phyloP scores from a whole-genome alignment of 2,113 vertebrate genomes.

The Festucalex cinctus region DNA sequence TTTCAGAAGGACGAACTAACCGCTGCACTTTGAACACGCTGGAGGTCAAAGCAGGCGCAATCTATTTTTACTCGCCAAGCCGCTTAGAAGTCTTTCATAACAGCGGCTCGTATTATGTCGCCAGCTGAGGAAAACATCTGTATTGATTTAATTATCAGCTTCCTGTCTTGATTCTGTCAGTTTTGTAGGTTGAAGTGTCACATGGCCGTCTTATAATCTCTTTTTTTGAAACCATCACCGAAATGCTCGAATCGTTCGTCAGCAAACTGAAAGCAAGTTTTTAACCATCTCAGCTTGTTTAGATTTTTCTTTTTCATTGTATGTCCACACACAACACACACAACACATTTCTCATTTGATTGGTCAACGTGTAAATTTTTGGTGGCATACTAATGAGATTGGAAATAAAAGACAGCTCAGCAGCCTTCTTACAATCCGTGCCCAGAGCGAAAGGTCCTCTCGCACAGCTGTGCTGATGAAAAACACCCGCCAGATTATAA shows the following conservation, averaged over 20 bases:
- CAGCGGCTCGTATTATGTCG: constrained; percentile 22
- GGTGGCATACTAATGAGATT: neutral
- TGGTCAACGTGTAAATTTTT: neutral
- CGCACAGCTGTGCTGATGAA: constrained; percentile 22
- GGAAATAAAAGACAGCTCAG: constrained; percentile 5
- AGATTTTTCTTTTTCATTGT: neutral
- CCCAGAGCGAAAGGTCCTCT: constrained; percentile 3
- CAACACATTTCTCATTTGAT: neutral
- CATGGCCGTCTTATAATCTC: neutral
- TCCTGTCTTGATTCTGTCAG: constrained; percentile 2
- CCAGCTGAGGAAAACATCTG: constrained; percentile 17
- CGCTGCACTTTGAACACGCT: constrained; percentile 19
- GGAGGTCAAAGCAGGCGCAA: constrained; percentile 25
- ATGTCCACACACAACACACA: neutral
- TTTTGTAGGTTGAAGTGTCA: constrained; percentile 2
- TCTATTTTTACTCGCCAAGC: constrained; percentile 39
- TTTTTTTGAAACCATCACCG: neutral
- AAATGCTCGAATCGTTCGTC: neutral
- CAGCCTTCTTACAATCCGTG: neutral
- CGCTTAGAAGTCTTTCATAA: constrained; percentile 29
- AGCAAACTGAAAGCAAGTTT: neutral
- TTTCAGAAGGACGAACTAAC: constrained; percentile 11
- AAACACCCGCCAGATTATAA: constrained; percentile 28
- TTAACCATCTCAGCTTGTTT: neutral
- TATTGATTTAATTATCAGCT: constrained; percentile 9